These are phyloP conservation scores for Luffia ferchaultella DNA, from an alignment of 2,888 invertebrate species.

Conservation along the genomic window DNA sequence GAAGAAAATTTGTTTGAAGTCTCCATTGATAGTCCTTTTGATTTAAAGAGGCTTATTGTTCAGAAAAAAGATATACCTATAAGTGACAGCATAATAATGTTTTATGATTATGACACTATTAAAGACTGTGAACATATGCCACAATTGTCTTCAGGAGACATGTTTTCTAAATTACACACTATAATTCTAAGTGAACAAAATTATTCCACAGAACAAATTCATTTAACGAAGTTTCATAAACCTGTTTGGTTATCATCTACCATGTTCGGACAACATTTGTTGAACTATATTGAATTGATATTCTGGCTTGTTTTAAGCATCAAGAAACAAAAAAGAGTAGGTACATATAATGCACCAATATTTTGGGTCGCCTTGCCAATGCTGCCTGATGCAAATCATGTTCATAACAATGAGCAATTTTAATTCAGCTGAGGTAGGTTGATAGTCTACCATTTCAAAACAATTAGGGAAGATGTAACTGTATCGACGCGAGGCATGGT, in stretches of 20 bases:
- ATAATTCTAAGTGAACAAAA: conserved; percentile 27
- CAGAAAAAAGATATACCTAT: background rate
- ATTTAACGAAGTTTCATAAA: conserved; percentile 16
- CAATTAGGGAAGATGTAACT: no score
- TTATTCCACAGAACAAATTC: conserved; percentile 5
- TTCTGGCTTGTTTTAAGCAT: conserved; percentile 33
- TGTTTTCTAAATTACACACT: conserved; percentile 30
- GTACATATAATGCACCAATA: no score
- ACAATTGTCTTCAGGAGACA: background rate
- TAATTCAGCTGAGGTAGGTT: no score
- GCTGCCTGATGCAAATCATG: no score
- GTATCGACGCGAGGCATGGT: no score
- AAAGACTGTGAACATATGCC: conserved; percentile 31
- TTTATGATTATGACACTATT: conserved; percentile 40
- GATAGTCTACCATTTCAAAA: no score
- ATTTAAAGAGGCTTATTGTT: conserved; percentile 24
- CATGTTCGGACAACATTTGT: conserved; percentile 44
- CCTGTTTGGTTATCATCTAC: conserved; percentile 37
- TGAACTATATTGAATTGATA: conserved; percentile 36
- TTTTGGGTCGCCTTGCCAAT: no score
- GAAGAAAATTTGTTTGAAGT: conserved; percentile 24
- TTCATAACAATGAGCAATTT: no score
- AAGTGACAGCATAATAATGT: conserved; percentile 31
- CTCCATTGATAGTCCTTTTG: conserved; percentile 16
- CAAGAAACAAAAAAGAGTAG: conserved; percentile 35